Evolutionary conservation across 2,797 vertebrate genomes (phyloP), one percentile per base, ranked within the genome.

Genomic region (Bryconaethiops microstoma): DNA sequence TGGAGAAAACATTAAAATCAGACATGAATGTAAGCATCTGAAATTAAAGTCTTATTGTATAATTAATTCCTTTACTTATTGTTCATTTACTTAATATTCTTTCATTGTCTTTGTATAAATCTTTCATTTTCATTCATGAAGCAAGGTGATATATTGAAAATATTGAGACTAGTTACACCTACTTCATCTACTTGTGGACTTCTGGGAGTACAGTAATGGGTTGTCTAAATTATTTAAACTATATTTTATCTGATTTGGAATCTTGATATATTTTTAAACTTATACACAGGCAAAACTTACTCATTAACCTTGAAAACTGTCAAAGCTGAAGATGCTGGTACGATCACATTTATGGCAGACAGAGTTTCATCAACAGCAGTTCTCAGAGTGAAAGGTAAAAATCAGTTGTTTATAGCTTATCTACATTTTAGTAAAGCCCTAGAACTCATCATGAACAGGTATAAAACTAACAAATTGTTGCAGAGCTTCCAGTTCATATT

Each of bases 401-500:
- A 29, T 45, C 10, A 29, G 1, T 14, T 13, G 1, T 45, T 45
- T 45, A 45, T 10, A 45, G 42, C 1, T 45, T 7, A 59, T 1
- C 59, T 25, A 60, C 23, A 16, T 60, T 29, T 6, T 8, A 1
- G 40, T 25, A 40, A 35, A 25, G 25, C n/a, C 10, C 48, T 52
- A 12, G 13, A 52, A 52, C 13, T 52, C 0, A 52, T 52, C 12
- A 1, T 55, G 5, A 75, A 48, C 0, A 55, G 7, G 52, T 21
- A 59, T 83, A 69, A 71, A 48, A 40, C 39, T 52, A 1, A 35
- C 16, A 7, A 8, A 19, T 54, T 65, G 14, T 86, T 87, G 17
- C 65, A 99, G 97, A 99, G 87, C 94, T 98, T 21, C 97, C 98
- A 0, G 96, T 98, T 7, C 94, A 95, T 87, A 95, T 99, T 48